Evolutionary conservation across 2,113 vertebrate species (phyloP), one percentile per base, ranked within the genome.

Genomic region (Pseudorectes ferrugineus): DNA sequence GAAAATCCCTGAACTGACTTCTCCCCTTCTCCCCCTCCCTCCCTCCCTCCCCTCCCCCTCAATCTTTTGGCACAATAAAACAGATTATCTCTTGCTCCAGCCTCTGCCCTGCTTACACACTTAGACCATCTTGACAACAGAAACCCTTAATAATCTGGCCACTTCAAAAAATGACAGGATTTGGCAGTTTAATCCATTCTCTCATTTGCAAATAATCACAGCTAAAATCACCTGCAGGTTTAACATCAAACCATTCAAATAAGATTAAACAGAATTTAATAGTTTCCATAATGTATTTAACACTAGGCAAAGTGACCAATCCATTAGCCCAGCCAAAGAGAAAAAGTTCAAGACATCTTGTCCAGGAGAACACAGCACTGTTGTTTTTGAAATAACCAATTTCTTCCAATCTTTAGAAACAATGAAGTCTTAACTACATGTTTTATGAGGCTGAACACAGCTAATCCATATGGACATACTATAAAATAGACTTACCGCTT

Each of bases 401-500:
- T 88, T 38, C 54, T 91, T 79, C 55, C 55, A 48, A 48, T 33
- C 36, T 51, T 79, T 28, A 62, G 59, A 89, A 96, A 96, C 58
- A 23, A 21, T 18, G 58, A 87, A 73, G 19, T 40, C 49, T 68
- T 71, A 70, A 67, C 59, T 63, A 42, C 22, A 11, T 11, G n/a
- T 88, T 96, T 95, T 80, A 83, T 1, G 24, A 95, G 26, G 59
- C 31, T 80, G 63, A 94, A 85, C 25, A 66, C 38, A 96, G 36
- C 26, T 80, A 88, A 92, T 70, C 78, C 81, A 89, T 40, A 48
- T 29, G 74, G 92, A 62, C 13, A 28, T 26, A 38, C 13, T 33
- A 62, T 20, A 79, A 70, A 75, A 49, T 4, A 91, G 62, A 59
- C 21, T 29, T 65, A 63, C 0, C 35, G 63, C 23, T 54, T 93